These are phyloP conservation scores for Proctacanthus coquilletti DNA, from an alignment of 1,140 invertebrate genomes.

Conservation along the genomic window DNA sequence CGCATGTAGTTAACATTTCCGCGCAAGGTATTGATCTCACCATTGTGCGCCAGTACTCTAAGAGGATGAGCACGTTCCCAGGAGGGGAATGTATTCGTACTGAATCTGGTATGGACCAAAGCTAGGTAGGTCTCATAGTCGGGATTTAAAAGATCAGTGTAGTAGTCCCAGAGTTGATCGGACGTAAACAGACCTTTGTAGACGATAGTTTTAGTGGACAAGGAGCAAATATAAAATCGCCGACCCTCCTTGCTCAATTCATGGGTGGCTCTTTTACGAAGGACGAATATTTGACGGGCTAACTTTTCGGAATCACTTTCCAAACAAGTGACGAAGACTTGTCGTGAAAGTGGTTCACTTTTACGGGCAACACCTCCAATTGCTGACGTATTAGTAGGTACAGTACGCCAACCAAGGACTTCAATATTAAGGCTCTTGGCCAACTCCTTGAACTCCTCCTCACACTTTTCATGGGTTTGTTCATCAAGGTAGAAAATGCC, in stretches of 20 bases:
- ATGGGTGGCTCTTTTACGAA: constrained; percentile 87
- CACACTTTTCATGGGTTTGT: constrained; percentile 60
- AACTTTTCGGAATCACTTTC: constrained; percentile 46
- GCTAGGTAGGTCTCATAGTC: constrained; percentile 89
- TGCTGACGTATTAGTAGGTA: constrained; percentile 67
- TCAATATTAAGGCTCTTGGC: constrained; percentile 65
- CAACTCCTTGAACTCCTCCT: constrained; percentile 64
- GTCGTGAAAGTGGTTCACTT: constrained; percentile 89
- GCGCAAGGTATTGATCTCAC: constrained; percentile 96
- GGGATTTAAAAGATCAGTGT: constrained; percentile 50
- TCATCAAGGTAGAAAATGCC: constrained; percentile 90
- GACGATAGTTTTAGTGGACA: constrained; percentile 78
- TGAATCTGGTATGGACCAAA: constrained; percentile 91
- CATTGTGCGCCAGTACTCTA: constrained; percentile 93
- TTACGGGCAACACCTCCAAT: constrained; percentile 84
- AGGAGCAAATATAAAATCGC: constrained; percentile 92
- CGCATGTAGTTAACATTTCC: constrained; percentile 99
- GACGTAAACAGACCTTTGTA: constrained; percentile 98
- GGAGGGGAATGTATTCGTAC: constrained; percentile 97
- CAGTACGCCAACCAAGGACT: constrained; percentile 80
- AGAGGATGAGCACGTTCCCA: constrained; percentile 99
- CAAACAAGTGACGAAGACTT: constrained; percentile 65
- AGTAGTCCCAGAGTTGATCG: constrained; percentile 79
- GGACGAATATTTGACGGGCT: constrained; percentile 65
- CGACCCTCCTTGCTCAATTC: constrained; percentile 63